Evolutionary conservation across 2,113 vertebrate genomes (phyloP).

Genomic region (Climacteris rufus): DNA sequence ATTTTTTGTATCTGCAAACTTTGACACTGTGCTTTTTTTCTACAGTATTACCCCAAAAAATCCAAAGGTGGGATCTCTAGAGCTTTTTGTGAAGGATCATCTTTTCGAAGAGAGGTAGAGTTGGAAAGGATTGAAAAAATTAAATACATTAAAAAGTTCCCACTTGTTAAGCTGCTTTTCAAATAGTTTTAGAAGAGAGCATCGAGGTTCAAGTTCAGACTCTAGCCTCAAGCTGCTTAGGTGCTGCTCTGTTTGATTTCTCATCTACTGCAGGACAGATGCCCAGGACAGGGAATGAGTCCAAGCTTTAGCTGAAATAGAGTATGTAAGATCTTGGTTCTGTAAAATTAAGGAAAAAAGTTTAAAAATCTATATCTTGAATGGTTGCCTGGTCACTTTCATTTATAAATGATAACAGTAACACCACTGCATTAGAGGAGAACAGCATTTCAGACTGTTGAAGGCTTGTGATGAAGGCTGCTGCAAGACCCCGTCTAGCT

Average conservation of each 20-base stretch:
- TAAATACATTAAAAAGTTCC: neutral
- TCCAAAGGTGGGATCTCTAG: conserved; percentile 24
- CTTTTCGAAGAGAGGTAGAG: neutral
- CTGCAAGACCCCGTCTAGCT: neutral
- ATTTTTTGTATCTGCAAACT: conserved; percentile 54
- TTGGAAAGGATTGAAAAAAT: neutral
- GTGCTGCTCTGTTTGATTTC: neutral
- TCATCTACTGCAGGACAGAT: neutral
- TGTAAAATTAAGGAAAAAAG: neutral
- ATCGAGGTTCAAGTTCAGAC: neutral
- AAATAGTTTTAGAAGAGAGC: neutral
- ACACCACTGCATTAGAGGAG: neutral
- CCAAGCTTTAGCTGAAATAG: neutral
- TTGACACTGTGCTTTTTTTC: conserved; percentile 17
- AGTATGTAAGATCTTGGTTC: neutral
- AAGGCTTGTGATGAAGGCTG: neutral
- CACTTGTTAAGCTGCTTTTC: neutral
- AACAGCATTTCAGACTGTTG: neutral
- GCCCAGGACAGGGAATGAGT: neutral
- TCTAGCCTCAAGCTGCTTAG: neutral
- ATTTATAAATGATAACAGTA: neutral
- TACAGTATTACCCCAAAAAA: conserved; percentile 44
- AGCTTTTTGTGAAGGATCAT: conserved; percentile 18
- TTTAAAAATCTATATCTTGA: neutral
- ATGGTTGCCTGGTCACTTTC: neutral